These are phyloP conservation scores for Denticeps clupeoides DNA, from an alignment of 2,797 vertebrate genomes.

Conservation along the genomic window DNA sequence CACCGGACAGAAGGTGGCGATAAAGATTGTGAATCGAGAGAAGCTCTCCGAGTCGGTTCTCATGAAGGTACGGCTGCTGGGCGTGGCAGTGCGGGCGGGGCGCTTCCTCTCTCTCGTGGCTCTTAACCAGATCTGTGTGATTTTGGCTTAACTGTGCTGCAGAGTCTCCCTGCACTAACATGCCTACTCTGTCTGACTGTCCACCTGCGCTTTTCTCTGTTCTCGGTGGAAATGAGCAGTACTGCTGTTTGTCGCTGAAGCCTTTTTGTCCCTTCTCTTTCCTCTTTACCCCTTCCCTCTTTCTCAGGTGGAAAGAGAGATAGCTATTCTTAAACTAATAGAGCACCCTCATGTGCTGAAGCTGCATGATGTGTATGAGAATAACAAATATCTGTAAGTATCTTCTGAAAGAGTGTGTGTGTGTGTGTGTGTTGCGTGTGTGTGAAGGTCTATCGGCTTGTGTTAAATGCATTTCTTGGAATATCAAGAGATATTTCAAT, in stretches of 20 bases:
- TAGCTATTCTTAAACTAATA: slow-evolving; percentile 89
- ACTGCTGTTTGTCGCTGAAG: too few species aligned
- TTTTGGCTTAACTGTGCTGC: too few species aligned
- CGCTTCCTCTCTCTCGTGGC: background rate
- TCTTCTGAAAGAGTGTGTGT: background rate
- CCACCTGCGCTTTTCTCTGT: background rate
- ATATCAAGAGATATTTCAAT: too few species aligned
- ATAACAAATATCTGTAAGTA: slow-evolving; percentile 96
- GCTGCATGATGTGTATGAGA: slow-evolving; percentile 88
- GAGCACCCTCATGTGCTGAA: slow-evolving; percentile 90
- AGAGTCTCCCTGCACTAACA: too few species aligned
- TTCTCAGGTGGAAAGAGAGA: slow-evolving; percentile 85
- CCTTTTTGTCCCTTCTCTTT: background rate
- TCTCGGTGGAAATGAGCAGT: too few species aligned
- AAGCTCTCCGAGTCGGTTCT: slow-evolving; percentile 84
- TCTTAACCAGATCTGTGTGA: too few species aligned
- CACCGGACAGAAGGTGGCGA: slow-evolving; percentile 84
- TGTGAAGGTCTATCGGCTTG: too few species aligned
- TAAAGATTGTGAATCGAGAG: slow-evolving; percentile 89
- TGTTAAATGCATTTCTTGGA: too few species aligned
- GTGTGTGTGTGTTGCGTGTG: background rate
- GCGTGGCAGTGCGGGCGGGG: too few species aligned
- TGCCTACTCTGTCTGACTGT: slow-evolving; percentile 1
- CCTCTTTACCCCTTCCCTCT: background rate
- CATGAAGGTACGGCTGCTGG: slow-evolving; percentile 70